These are phyloP conservation scores for Drosophila barbarae DNA, from an alignment of 2,888 invertebrate species.

Conservation along the genomic window DNA sequence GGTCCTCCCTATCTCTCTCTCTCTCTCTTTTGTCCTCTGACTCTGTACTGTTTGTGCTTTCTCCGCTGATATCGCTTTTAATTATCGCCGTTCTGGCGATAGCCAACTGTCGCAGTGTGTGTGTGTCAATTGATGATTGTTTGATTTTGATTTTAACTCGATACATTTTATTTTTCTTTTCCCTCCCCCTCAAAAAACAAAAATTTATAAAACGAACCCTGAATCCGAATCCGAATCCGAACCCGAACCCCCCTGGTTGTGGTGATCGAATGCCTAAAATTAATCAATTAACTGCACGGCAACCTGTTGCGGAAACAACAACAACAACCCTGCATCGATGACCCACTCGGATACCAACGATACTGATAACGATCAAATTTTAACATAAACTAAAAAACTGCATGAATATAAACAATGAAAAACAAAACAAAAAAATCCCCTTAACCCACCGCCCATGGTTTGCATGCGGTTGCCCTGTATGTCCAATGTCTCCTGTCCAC, in stretches of 20 bases:
- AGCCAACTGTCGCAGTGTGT: slow-evolving; percentile 10
- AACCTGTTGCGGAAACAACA: slow-evolving; percentile 28
- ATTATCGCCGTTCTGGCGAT: background rate
- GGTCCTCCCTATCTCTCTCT: background rate
- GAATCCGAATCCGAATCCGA: slow-evolving; percentile 1
- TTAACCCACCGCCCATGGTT: slow-evolving; percentile 32
- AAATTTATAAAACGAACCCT: slow-evolving; percentile 3
- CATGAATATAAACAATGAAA: slow-evolving; percentile 14
- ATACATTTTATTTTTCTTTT: slow-evolving; percentile 63
- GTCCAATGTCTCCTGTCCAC: background rate
- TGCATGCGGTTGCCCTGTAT: slow-evolving; percentile 52
- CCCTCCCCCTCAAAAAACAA: slow-evolving; percentile 34
- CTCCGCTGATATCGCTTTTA: slow-evolving; percentile 2
- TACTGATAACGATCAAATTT: background rate
- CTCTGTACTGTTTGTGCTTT: slow-evolving; percentile 8
- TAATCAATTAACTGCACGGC: slow-evolving; percentile 72
- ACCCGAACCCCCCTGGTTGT: slow-evolving; percentile 61
- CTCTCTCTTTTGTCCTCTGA: background rate
- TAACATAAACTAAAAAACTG: slow-evolving; percentile 7
- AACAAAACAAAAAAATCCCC: slow-evolving; percentile 3
- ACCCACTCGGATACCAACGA: slow-evolving; percentile 29
- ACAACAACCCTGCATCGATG: slow-evolving; percentile 42
- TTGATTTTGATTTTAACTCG: slow-evolving; percentile 59
- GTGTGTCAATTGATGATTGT: slow-evolving; percentile 36
- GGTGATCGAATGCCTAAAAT: slow-evolving; percentile 66